Percentiles rank a stretch among this genome's conserved stretches.
Conservation (phyloP, 2,888 invertebrate species). For the Mystacides longicornis region DNA sequence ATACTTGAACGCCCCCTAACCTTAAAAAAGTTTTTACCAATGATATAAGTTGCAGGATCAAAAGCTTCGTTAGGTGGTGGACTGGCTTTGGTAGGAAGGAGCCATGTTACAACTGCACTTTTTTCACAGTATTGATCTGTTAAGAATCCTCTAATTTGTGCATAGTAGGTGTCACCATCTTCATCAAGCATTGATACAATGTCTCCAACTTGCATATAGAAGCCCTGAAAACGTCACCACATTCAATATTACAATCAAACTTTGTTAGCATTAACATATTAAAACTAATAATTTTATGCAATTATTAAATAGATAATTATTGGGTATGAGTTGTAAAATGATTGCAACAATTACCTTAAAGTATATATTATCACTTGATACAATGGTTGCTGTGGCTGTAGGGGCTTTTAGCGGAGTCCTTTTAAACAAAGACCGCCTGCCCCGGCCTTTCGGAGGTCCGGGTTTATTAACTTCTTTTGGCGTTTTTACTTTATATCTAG, state of each 20-base stretch:
- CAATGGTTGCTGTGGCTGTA: constrained; percentile 69
- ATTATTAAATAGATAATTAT: too few species aligned
- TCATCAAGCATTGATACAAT: constrained; percentile 78
- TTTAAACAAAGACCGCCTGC: constrained; percentile 71
- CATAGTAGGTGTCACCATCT: constrained; percentile 74
- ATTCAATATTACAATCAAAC: too few species aligned
- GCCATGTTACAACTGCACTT: constrained; percentile 87
- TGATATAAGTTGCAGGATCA: constrained; percentile 81
- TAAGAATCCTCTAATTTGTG: constrained; percentile 81
- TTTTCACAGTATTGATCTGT: constrained; percentile 91
- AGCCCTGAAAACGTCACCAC: constrained; percentile 43
- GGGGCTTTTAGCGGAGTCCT: constrained; percentile 75
- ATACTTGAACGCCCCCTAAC: too few species aligned
- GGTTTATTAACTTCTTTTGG: constrained; percentile 30
- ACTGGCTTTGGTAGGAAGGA: constrained; percentile 77
- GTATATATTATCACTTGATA: constrained; percentile 73
- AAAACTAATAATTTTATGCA: too few species aligned
- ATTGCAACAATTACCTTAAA: constrained; percentile 59
- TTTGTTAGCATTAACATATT: too few species aligned
- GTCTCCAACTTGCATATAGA: constrained; percentile 84
- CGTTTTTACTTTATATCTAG: constrained; percentile 47
- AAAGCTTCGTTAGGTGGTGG: constrained; percentile 72
- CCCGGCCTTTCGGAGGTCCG: constrained; percentile 56
- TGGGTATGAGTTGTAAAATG: too few species aligned
- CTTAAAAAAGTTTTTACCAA: constrained; percentile 53